phyloP scores from a whole-genome alignment of 2,888 invertebrate genomes.

The Drosophila siamana region DNA sequence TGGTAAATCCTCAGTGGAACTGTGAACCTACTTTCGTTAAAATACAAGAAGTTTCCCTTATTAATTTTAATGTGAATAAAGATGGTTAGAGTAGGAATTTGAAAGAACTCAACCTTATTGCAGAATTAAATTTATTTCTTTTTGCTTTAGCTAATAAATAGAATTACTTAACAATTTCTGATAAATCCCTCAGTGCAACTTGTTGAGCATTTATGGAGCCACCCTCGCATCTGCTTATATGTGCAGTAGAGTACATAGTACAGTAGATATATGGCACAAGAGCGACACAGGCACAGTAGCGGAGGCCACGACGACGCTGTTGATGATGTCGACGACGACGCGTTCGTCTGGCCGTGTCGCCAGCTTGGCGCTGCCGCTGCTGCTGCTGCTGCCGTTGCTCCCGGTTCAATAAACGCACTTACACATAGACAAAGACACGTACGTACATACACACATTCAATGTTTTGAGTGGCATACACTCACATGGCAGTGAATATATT shows the following conservation, averaged over 20 bases:
- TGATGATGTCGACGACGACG: conserved; percentile 21
- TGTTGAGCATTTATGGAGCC: conserved; percentile 40
- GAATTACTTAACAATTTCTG: background rate
- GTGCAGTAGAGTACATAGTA: conserved; percentile 31
- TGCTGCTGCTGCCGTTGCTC: conserved; percentile 5
- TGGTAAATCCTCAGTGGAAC: background rate
- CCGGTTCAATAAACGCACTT: conserved; percentile 71
- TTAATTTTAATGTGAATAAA: too few species aligned
- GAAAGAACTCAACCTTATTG: too few species aligned
- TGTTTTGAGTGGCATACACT: conserved; percentile 20
- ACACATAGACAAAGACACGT: conserved; percentile 28
- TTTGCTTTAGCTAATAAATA: background rate
- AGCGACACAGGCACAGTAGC: conserved; percentile 38
- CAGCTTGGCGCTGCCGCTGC: conserved; percentile 67
- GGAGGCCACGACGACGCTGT: conserved; percentile 15
- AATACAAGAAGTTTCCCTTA: too few species aligned
- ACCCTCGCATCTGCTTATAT: conserved; percentile 38
- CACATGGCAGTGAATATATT: conserved; percentile 45
- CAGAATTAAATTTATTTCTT: too few species aligned
- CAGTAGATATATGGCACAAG: conserved; percentile 51
- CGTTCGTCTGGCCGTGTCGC: conserved; percentile 67
- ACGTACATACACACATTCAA: too few species aligned
- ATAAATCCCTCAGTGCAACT: background rate
- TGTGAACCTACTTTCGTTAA: too few species aligned
- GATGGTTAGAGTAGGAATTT: too few species aligned